Conservation (phyloP, 2,888 invertebrate genomes). For the Theretra japonica region DNA sequence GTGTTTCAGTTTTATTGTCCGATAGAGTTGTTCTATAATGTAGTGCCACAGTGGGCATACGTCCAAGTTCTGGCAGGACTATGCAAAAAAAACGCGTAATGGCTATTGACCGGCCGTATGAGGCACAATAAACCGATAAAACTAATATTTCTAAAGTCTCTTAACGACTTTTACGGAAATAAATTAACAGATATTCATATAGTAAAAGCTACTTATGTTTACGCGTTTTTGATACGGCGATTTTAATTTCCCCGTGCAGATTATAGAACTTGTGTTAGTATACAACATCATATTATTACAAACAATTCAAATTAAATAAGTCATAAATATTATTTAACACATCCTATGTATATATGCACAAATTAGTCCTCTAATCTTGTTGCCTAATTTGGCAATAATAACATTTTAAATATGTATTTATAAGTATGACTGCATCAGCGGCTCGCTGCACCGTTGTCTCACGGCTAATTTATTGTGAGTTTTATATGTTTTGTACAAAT, state of each 20-base stretch:
- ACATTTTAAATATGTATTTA: not conserved
- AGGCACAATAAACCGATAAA: not conserved
- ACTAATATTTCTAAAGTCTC: too few species aligned
- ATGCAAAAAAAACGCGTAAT: not conserved
- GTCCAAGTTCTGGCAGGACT: not conserved
- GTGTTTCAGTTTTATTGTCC: not conserved
- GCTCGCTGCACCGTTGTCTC: not conserved
- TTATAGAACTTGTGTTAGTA: too few species aligned
- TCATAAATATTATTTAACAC: too few species aligned
- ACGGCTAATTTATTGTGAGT: constrained; percentile 9
- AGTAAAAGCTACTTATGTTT: too few species aligned
- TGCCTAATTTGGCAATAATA: too few species aligned
- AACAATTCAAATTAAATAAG: not conserved
- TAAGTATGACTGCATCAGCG: not conserved
- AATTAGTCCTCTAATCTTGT: constrained; percentile 9
- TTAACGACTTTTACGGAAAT: too few species aligned
- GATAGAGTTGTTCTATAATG: not conserved
- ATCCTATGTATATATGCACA: too few species aligned
- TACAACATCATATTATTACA: too few species aligned
- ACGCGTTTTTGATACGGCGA: too few species aligned
- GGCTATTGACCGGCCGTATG: not conserved
- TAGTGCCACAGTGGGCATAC: not conserved
- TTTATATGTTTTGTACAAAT: constrained; percentile 6
- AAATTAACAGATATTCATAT: too few species aligned
- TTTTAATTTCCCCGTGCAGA: too few species aligned